Evolutionary conservation across 2,888 invertebrate genomes (phyloP).

Genomic region (Lucinisca nassula): DNA sequence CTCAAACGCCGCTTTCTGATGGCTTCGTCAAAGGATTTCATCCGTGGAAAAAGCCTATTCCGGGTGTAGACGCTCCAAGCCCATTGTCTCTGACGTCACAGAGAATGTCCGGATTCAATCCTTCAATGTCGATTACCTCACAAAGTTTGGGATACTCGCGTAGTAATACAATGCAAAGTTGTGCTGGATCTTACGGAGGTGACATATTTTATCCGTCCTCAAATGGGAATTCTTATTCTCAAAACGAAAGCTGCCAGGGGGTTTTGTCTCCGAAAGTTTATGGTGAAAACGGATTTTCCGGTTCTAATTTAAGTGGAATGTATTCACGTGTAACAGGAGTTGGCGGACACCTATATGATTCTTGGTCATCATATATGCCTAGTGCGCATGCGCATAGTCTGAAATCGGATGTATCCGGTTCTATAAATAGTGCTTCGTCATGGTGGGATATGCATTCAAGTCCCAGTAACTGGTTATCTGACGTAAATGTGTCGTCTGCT

Average conservation of each 20-base stretch:
- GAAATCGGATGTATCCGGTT: conserved; percentile 92
- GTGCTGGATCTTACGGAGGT: conserved; percentile 72
- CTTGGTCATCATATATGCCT: conserved; percentile 97
- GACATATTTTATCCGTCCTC: conserved; percentile 93
- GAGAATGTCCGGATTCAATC: conserved; percentile 73
- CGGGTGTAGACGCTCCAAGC: conserved; percentile 73
- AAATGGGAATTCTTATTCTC: conserved; percentile 90
- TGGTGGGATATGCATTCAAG: conserved; percentile 95
- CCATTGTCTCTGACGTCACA: conserved; percentile 78
- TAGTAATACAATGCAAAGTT: conserved; percentile 67
- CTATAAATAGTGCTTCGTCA: conserved; percentile 88
- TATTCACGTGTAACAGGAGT: conserved; percentile 92
- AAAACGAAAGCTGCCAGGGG: conserved; percentile 75
- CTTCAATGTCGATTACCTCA: conserved; percentile 72
- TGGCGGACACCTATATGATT: conserved; percentile 94
- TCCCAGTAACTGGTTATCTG: conserved; percentile 84
- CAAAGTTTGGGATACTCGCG: conserved; percentile 75
- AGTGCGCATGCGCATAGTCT: conserved; percentile 90
- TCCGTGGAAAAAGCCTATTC: conserved; percentile 80
- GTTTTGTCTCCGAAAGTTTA: conserved; percentile 84
- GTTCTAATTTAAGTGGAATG: conserved; percentile 88
- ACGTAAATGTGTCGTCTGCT: conserved; percentile 75
- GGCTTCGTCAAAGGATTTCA: conserved; percentile 93
- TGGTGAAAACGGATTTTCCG: conserved; percentile 69
- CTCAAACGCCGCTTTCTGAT: conserved; percentile 97